Evolutionary conservation across 2,888 invertebrate genomes (phyloP).

Genomic region (Scaeva pyrastri): DNA sequence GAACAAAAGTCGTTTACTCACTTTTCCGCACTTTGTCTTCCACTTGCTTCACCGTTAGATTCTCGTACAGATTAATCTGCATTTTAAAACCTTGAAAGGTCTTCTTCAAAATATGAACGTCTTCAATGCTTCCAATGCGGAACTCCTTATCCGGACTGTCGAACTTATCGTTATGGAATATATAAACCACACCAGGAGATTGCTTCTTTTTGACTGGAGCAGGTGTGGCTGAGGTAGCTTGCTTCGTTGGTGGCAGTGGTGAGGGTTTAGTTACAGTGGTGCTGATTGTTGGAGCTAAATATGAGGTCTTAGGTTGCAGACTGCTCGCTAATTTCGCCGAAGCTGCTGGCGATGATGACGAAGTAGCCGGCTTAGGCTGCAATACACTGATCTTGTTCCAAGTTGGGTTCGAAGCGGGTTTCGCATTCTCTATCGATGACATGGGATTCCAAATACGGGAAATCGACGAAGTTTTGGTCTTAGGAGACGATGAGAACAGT

Average conservation of each 20-base stretch:
- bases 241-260: background rate
- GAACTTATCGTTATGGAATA: conserved; percentile 82
- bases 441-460: conserved; percentile 38
- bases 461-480: conserved; percentile 11
- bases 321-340: background rate
- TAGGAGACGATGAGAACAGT: conserved; percentile 39
- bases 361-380: conserved; percentile 22
- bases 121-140: conserved; percentile 80
- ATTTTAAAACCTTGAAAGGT: conserved; percentile 80
- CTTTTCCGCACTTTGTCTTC: conserved; percentile 79
- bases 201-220: conserved; percentile 66
- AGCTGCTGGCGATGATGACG: background rate
- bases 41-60: conserved; percentile 80
- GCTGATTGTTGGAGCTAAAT: background rate
- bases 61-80: conserved; percentile 78
- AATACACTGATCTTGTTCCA: conserved; percentile 39
- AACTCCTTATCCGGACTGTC: conserved; percentile 79
- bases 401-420: conserved; percentile 23
- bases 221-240: background rate
- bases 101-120: conserved; percentile 79
- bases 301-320: conserved; percentile 17
- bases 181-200: conserved; percentile 80
- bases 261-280: background rate
- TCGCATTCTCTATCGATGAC: conserved; percentile 41
- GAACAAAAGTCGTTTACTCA: conserved; percentile 77